Evolutionary conservation across 1,140 invertebrate genomes (phyloP), one percentile per base, ranked within the genome.

Genomic region (Pseudomyrmex dendroicus): DNA sequence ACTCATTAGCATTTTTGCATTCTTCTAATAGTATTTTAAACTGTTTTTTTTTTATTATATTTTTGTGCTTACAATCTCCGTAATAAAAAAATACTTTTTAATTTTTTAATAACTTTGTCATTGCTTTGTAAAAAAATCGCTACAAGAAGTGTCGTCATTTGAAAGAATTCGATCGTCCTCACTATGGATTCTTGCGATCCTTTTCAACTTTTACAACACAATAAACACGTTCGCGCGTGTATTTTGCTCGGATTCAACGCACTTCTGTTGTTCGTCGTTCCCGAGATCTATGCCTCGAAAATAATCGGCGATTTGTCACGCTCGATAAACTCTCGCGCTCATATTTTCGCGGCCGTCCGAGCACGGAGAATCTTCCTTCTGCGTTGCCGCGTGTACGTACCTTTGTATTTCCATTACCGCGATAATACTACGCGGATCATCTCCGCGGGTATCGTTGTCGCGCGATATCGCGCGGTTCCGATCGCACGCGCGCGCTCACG

Each of bases 291-390:
- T 63, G 44, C 17, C 20, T 82, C 52, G 82, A 63, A 74, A 83
- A 83, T 59, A 78, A 78, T 78, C 66, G 73, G 62, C 86, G 63
- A 87, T 87, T 84, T 83, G 89, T 90, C 68, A 86, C 66, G 89
- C 89, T 86, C 83, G 84, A 89, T 89, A 89, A 90, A 89, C 66
- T 59, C 66, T 54, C 35, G 35, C 74, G 67, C 44, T 76, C 72
- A 76, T 83, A 66, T 67, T 83, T 83, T 77, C 82, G 54, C 70
- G 80, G 73, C 88, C 84, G 74, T 86, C 82, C 84, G 82, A 86
- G 84, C 82, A 80, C 78, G 72, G 84, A 87, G 84, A 85, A 87
- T 85, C 86, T 87, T 0, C 13, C 76, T 61, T 62, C 64, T 68
- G 64, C 62, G 5, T 7, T 7, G 35, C 35, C 35, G 35, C 35